These are phyloP conservation scores for Thalassophryne amazonica DNA, from an alignment of 2,797 vertebrate species.

Conservation along the genomic window DNA sequence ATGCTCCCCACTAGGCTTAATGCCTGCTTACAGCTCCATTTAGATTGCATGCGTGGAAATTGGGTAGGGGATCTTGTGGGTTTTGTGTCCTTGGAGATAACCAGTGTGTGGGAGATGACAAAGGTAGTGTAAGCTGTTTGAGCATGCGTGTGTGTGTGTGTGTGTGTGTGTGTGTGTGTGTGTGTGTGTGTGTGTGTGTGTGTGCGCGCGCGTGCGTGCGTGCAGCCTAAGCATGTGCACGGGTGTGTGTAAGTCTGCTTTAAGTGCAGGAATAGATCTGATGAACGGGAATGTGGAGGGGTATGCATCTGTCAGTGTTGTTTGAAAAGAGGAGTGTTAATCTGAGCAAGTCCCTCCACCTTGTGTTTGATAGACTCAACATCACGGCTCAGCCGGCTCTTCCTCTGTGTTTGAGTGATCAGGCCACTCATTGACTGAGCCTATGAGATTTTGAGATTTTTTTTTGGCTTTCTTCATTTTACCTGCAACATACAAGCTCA, in stretches of 20 bases:
- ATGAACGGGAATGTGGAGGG: slow-evolving; percentile 65
- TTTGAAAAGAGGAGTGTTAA: slow-evolving; percentile 70
- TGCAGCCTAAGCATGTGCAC: background rate
- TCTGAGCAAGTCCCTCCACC: slow-evolving; percentile 66
- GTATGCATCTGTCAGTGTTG: slow-evolving; percentile 63
- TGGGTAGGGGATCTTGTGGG: slow-evolving; percentile 75
- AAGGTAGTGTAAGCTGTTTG: slow-evolving; percentile 74
- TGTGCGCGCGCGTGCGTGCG: slow-evolving; percentile 3
- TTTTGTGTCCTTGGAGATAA: slow-evolving; percentile 81
- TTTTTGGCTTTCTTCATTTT: slow-evolving; percentile 5
- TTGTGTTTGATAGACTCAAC: slow-evolving; percentile 53
- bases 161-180: slow-evolving; percentile 3
- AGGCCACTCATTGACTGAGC: background rate
- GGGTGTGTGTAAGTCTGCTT: slow-evolving; percentile 37
- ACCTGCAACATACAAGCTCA: too few relatives aligned
- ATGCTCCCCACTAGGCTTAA: slow-evolving; percentile 73
- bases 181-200: background rate
- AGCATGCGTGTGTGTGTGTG: slow-evolving; percentile 14
- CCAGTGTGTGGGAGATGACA: slow-evolving; percentile 79
- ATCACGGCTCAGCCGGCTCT: slow-evolving; percentile 24
- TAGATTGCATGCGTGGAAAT: slow-evolving; percentile 77
- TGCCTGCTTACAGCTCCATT: slow-evolving; percentile 77
- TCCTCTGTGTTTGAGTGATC: background rate
- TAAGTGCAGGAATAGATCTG: slow-evolving; percentile 75
- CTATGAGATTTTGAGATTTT: background rate